Percentiles rank a stretch among this genome's conserved stretches.
Evolutionary conservation across 2,797 vertebrate genomes (phyloP).

Genomic region (Hapalemur alaotrensis): DNA sequence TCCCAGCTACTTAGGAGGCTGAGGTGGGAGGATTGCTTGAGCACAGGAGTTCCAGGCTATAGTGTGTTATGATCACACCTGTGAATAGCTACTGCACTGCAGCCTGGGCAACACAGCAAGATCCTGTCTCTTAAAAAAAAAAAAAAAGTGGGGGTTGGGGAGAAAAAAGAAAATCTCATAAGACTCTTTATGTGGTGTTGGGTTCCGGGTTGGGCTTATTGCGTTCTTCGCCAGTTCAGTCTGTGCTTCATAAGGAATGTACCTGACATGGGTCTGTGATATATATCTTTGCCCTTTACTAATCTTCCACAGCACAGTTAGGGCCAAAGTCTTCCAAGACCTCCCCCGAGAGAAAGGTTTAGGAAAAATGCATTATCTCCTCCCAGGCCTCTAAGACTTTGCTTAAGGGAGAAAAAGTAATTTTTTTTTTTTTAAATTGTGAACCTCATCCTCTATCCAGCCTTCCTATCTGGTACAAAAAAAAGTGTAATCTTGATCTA

Average conservation of each 20-base stretch:
- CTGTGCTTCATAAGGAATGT: neutral
- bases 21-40: neutral
- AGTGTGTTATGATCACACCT: neutral
- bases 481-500: neutral
- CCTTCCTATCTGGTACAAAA: neutral
- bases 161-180: neutral
- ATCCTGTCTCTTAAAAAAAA: neutral
- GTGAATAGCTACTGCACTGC: neutral
- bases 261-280: neutral
- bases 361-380: neutral
- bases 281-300: neutral
- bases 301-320: neutral
- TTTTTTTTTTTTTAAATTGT: neutral
- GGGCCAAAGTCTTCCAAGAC: neutral
- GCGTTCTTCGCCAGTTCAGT: conserved; percentile 6
- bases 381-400: neutral
- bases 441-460: neutral
- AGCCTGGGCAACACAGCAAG: neutral
- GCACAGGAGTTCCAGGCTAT: neutral
- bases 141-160: neutral
- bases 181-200: neutral
- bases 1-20: neutral
- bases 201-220: neutral
- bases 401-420: neutral
- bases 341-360: neutral